Percentiles rank a stretch among this genome's conserved stretches.
phyloP scores from a whole-genome alignment of 1,140 invertebrate species.

The Hylaeus volcanicus region DNA sequence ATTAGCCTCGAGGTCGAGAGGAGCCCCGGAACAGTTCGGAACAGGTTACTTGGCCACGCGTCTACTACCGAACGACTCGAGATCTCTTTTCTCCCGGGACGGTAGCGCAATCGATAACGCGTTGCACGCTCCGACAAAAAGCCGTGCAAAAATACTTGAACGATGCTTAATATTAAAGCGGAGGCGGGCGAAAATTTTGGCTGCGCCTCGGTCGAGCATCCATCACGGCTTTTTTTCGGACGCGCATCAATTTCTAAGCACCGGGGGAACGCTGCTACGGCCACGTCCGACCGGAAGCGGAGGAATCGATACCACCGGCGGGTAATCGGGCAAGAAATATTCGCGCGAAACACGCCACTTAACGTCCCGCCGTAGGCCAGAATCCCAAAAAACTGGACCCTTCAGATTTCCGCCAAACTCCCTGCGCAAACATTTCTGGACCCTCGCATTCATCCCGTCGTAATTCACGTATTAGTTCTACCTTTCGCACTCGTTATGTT shows the following conservation, averaged over 20 bases:
- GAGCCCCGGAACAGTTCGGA: background rate
- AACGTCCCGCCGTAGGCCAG: background rate
- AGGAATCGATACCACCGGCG: background rate
- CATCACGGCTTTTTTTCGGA: background rate
- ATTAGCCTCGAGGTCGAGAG: background rate
- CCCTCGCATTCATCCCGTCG: too few relatives aligned
- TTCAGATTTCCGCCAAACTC: too few relatives aligned
- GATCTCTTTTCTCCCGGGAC: slow-evolving; percentile 1
- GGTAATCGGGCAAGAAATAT: slow-evolving; percentile 11
- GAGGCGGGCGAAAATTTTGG: background rate
- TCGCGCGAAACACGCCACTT: slow-evolving; percentile 13
- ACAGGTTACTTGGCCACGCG: background rate
- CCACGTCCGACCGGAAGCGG: background rate
- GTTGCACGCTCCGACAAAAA: background rate
- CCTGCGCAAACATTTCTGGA: too few relatives aligned
- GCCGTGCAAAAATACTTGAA: background rate
- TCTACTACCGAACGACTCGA: background rate
- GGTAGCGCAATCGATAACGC: background rate
- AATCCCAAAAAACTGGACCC: too few relatives aligned
- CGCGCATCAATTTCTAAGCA: slow-evolving; percentile 11
- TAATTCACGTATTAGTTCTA: too few relatives aligned
- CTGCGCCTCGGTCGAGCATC: slow-evolving; percentile 1
- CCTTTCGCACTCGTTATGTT: too few relatives aligned
- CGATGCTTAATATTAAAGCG: background rate
- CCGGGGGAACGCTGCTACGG: background rate